Base-by-base conservation (phyloP, 2,113 vertebrate genomes). In the Glaucidium brasilianum region DNA sequence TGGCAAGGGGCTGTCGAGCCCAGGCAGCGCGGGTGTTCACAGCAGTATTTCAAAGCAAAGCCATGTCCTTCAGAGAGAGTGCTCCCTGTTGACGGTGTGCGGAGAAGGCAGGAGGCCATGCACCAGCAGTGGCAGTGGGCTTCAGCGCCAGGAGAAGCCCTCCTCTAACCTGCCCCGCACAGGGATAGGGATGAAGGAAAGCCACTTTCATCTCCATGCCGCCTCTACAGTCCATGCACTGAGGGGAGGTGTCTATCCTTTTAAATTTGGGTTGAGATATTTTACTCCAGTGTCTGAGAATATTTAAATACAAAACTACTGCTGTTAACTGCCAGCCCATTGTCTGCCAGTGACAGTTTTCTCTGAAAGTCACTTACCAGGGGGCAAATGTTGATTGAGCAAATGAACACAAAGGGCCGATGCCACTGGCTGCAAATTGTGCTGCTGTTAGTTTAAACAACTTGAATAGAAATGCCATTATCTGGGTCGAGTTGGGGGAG, bases 251-350 rank as follows among this genome's bases (percentile, higher is more conserved):
- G 4, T 7, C 75, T 91, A 90, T 98, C 95, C 94, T 95, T 97
- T 98, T 95, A 97, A 97, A 96, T 92, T 95, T 95, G 97, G 91
- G 89, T 93, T 95, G 97, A 94, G 97, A 97, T 94, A 71, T 97
- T 98, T 97, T 96, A 95, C 88, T 60, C 92, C 91, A 94, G 95
- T 92, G 95, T 95, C 96, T 98, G 98, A 97, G 98, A 98, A 98
- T 98, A 98, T 96, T 97, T 90, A 96, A 96, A 97, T 94, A 86
- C 55, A 75, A 69, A 96, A 62, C 97, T 93, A 96, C 91, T 92
- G 94, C 97, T 95, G 94, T 88, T 93, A 94, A 97, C 92, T 97
- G 96, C 96, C 91, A 95, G 93, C 93, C 95, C 88, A 98, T 98
- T 98, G 98, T 98, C 96, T 97, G 68, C 71, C 72, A 81, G 79